Conservation (phyloP, 2,888 invertebrate genomes). For the Caenorhabditis sp. region DNA sequence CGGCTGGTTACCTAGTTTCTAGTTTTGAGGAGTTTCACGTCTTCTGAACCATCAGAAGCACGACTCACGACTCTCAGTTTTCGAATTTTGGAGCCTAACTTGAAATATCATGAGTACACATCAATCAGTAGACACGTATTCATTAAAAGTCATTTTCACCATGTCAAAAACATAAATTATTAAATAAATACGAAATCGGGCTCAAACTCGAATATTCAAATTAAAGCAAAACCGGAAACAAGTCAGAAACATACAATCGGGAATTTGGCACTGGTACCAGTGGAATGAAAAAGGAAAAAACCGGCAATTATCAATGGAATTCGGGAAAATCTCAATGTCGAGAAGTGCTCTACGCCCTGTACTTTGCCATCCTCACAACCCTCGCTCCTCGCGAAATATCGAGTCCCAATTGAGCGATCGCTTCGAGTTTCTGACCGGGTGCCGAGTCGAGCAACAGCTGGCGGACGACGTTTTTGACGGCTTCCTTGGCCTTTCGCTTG, state of each 20-base stretch:
- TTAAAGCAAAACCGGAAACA: constrained; percentile 54
- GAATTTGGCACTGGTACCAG: constrained; percentile 58
- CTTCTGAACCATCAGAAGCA: too few relatives aligned
- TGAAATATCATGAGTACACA: too few relatives aligned
- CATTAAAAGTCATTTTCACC: constrained; percentile 16
- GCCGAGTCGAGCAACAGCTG: constrained; percentile 46
- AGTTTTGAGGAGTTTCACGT: too few relatives aligned
- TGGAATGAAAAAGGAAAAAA: constrained; percentile 36
- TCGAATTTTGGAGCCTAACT: too few relatives aligned
- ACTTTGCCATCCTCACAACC: constrained; percentile 59
- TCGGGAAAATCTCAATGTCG: neutral
- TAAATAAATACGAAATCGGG: neutral
- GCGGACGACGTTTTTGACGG: constrained; percentile 65
- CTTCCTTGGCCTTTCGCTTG: constrained; percentile 67
- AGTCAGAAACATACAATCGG: constrained; percentile 16
- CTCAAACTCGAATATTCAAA: neutral
- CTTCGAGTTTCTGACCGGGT: constrained; percentile 47
- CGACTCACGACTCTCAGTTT: too few relatives aligned
- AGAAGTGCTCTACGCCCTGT: constrained; percentile 38
- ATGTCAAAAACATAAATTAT: too few relatives aligned
- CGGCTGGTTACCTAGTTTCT: too few relatives aligned
- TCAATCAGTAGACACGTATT: neutral
- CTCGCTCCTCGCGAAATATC: constrained; percentile 68
- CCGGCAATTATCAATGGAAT: neutral
- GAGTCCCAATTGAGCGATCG: constrained; percentile 56